These are phyloP conservation scores for Odobenus rosmarus DNA, from an alignment of 2,113 vertebrate genomes.

Conservation along the genomic window DNA sequence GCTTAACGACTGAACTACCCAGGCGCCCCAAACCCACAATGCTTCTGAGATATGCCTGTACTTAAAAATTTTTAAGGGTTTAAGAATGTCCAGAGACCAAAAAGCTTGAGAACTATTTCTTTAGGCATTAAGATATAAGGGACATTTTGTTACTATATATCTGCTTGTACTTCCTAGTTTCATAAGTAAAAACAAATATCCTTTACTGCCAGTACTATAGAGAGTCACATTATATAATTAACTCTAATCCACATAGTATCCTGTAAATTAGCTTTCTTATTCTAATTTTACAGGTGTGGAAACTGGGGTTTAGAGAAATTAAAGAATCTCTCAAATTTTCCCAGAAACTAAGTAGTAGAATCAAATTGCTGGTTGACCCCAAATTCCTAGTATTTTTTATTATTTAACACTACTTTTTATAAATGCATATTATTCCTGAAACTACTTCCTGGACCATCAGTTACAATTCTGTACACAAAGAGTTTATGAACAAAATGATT, in stretches of 20 bases:
- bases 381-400: background rate
- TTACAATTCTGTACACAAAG: background rate
- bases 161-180: background rate
- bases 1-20: no score
- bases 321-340: background rate
- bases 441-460: background rate
- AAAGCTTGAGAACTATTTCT: background rate
- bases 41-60: background rate
- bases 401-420: background rate
- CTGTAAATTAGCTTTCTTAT: background rate
- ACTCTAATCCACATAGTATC: background rate
- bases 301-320: background rate
- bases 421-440: background rate
- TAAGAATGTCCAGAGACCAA: background rate
- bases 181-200: background rate
- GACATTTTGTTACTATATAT: background rate
- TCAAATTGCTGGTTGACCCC: background rate
- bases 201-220: background rate
- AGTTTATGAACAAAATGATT: slow-evolving; percentile 13
- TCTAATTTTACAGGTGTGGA: background rate
- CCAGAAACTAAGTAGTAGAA: background rate
- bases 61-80: background rate
- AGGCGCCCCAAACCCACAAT: background rate
- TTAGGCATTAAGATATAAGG: background rate
- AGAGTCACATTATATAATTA: background rate